A percentile compares a stretch with the other conserved stretches of the same genome.
These are phyloP conservation scores for Choreutis nemorana DNA, from an alignment of 2,888 invertebrate genomes.

Conservation along the genomic window DNA sequence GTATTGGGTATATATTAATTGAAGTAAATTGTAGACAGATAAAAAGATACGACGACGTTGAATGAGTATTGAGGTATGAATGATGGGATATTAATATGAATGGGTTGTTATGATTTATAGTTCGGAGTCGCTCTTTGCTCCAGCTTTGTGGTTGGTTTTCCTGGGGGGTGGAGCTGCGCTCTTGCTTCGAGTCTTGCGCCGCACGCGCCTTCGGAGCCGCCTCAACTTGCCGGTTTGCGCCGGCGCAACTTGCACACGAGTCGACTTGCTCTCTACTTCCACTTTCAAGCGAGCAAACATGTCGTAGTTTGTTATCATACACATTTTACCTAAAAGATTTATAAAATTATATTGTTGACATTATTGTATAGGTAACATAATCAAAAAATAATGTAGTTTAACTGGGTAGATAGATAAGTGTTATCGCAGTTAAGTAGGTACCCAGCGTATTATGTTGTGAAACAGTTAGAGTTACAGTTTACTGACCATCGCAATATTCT, in stretches of 20 bases:
- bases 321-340: conserved; percentile 48
- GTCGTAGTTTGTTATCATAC: conserved; percentile 56
- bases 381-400: not conserved
- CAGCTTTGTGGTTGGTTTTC: conserved; percentile 34
- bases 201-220: conserved; percentile 31
- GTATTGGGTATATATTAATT: no score
- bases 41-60: no score
- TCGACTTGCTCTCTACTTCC: conserved; percentile 44
- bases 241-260: conserved; percentile 26
- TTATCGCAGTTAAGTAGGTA: not conserved
- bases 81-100: not conserved
- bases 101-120: conserved; percentile 25
- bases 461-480: not conserved
- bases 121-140: conserved; percentile 56
- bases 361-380: no score
- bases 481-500: conserved; percentile 80
- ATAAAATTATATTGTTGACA: not conserved
- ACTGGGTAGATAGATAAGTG: not conserved
- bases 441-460: not conserved
- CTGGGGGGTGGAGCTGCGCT: conserved; percentile 42
- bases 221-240: conserved; percentile 27
- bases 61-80: not conserved
- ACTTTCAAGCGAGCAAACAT: conserved; percentile 56
- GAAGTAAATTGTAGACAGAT: no score
- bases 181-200: conserved; percentile 44